Percentiles rank a stretch among this genome's conserved stretches.
Conservation (phyloP, 2,797 vertebrate species). For the Euthynnus affinis region DNA sequence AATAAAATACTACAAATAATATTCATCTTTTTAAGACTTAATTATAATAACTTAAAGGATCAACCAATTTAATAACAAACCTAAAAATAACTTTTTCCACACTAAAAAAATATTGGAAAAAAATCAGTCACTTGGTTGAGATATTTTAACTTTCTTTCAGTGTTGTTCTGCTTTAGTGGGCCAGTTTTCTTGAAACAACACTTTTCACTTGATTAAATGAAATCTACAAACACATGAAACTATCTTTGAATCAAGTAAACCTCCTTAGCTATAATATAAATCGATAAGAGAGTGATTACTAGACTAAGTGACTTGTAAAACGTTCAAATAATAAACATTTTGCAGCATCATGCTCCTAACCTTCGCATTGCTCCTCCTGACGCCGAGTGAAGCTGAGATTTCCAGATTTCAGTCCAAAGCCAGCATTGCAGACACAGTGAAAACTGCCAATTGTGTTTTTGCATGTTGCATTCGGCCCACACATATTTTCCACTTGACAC, state of each 20-base stretch:
- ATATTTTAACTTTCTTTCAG: too few species aligned
- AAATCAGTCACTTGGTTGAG: too few species aligned
- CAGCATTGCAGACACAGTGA: conserved; percentile 68
- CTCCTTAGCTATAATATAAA: background rate
- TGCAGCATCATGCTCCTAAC: conserved; percentile 41
- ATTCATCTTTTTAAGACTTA: background rate
- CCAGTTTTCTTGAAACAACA: too few species aligned
- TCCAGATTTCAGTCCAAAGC: conserved; percentile 65
- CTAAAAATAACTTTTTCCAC: background rate
- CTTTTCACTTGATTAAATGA: too few species aligned
- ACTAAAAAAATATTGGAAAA: too few species aligned
- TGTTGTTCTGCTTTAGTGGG: too few species aligned
- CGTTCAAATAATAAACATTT: background rate
- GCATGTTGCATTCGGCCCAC: conserved; percentile 65
- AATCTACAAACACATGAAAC: too few species aligned
- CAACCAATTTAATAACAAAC: background rate
- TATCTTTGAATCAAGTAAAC: too few species aligned
- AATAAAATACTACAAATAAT: too few species aligned
- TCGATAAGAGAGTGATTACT: background rate
- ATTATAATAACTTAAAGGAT: background rate
- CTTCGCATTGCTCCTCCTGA: conserved; percentile 57
- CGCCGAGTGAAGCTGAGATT: conserved; percentile 21
- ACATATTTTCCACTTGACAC: conserved; percentile 39
- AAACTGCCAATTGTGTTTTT: conserved; percentile 63
- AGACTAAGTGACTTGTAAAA: background rate